Percentiles rank a stretch among this genome's conserved stretches.
Conservation (phyloP, 2,797 vertebrate genomes). For the Spinus olivaceus region DNA sequence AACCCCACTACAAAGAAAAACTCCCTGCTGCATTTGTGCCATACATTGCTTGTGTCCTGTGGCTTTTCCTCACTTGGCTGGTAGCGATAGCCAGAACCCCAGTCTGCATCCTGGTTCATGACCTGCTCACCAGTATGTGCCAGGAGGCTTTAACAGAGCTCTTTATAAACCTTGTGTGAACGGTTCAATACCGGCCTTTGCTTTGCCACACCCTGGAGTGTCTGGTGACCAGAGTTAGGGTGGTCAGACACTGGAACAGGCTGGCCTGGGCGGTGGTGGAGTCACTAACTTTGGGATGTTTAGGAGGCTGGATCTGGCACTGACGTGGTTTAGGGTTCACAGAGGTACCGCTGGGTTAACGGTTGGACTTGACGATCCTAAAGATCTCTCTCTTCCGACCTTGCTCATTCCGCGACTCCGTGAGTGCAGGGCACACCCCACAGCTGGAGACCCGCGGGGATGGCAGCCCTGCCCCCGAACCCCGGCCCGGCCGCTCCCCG, state of each 20-base stretch:
- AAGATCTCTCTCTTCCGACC: not conserved
- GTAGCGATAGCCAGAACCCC: accelerated
- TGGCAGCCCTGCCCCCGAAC: accelerated
- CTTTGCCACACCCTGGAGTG: not conserved
- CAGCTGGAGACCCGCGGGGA: accelerated
- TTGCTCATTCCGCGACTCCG: not conserved
- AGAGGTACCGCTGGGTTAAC: not conserved
- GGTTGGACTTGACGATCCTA: too few species aligned
- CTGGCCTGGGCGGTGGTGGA: not conserved
- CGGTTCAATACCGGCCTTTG: accelerated
- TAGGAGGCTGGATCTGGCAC: not conserved
- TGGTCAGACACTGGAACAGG: not conserved
- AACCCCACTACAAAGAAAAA: not conserved
- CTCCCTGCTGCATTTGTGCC: accelerated
- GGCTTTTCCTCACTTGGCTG: not conserved
- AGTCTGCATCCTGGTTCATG: accelerated
- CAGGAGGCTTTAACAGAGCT: not conserved
- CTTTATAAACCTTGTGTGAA: not conserved
- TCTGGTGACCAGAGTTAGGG: too few species aligned
- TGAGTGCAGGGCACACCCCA: accelerated
- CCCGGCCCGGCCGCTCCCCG: not conserved
- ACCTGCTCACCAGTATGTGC: not conserved
- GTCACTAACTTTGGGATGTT: not conserved
- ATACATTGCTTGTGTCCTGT: accelerated
- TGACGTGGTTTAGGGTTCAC: not conserved